phyloP scores from a whole-genome alignment of 2,888 invertebrate genomes.

The Aphidoletes aphidimyza region DNA sequence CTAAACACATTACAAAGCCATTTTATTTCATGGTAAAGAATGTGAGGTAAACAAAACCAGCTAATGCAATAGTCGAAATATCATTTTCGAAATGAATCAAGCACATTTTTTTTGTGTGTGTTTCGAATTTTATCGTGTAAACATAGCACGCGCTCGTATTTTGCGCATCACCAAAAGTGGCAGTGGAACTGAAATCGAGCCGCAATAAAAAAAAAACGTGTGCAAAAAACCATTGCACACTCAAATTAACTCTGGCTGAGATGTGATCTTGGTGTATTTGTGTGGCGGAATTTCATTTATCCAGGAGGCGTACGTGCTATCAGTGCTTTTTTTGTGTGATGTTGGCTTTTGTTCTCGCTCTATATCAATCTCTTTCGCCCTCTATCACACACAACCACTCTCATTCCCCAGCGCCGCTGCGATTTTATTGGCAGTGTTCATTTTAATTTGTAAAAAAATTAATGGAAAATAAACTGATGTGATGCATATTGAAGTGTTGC shows the following conservation, averaged over 20 bases:
- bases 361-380: no score
- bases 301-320: conserved; percentile 46
- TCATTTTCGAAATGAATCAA: background rate
- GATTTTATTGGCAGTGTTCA: conserved; percentile 8
- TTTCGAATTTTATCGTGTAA: background rate
- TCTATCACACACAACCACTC: no score
- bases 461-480: conserved; percentile 27
- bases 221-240: background rate
- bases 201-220: background rate
- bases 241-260: no score
- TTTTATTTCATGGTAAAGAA: background rate
- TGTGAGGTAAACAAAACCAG: conserved; percentile 12
- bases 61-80: background rate
- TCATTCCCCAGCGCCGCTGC: no score
- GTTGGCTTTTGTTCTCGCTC: no score
- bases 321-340: background rate
- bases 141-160: background rate
- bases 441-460: conserved; percentile 6
- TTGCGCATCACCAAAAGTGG: conserved; percentile 40
- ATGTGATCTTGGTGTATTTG: conserved; percentile 7
- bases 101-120: background rate
- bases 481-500: conserved; percentile 31
- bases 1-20: background rate
- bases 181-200: background rate
- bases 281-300: background rate